A percentile compares a stretch with the other conserved stretches of the same genome.
phyloP scores from a whole-genome alignment of 1,140 invertebrate genomes.

The Drosophila jambulina region DNA sequence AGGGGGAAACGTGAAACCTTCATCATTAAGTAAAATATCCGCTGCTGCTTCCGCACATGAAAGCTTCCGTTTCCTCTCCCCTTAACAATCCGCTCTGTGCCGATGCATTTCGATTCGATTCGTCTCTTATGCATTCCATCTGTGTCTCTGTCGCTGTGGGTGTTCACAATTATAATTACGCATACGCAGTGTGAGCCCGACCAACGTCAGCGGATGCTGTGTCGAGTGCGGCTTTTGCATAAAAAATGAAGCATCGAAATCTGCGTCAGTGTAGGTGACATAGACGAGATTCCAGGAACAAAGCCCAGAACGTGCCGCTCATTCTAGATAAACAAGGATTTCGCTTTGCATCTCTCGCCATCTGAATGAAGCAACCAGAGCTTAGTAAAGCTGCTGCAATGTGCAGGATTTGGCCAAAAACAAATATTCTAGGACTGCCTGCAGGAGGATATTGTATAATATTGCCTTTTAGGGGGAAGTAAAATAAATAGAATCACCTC shows the following conservation, averaged over 20 bases:
- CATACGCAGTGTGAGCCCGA: slow-evolving; percentile 64
- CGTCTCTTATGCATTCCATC: slow-evolving; percentile 28
- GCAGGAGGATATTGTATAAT: slow-evolving; percentile 5
- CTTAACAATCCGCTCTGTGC: slow-evolving; percentile 14
- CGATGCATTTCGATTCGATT: slow-evolving; percentile 60
- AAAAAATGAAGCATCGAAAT: slow-evolving; percentile 50
- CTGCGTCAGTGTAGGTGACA: slow-evolving; percentile 15
- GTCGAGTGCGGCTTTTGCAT: slow-evolving; percentile 54
- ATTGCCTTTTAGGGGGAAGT: not conserved
- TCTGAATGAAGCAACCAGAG: slow-evolving; percentile 22
- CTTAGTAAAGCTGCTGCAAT: not conserved
- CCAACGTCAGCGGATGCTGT: slow-evolving; percentile 53
- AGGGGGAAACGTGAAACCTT: slow-evolving; percentile 26
- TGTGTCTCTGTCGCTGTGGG: slow-evolving; percentile 5
- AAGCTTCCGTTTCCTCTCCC: slow-evolving; percentile 25
- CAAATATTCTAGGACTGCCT: not conserved
- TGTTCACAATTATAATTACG: slow-evolving; percentile 74
- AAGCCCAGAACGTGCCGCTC: slow-evolving; percentile 19
- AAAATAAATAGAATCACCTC: not conserved
- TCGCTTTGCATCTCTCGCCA: slow-evolving; percentile 10
- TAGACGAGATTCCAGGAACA: slow-evolving; percentile 9
- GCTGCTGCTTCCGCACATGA: slow-evolving; percentile 54
- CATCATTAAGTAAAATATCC: slow-evolving; percentile 74
- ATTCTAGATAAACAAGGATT: slow-evolving; percentile 37
- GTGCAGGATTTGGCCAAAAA: slow-evolving; percentile 1